Evolutionary conservation across 2,797 vertebrate genomes (phyloP).

Genomic region (Ispidina lecontei): DNA sequence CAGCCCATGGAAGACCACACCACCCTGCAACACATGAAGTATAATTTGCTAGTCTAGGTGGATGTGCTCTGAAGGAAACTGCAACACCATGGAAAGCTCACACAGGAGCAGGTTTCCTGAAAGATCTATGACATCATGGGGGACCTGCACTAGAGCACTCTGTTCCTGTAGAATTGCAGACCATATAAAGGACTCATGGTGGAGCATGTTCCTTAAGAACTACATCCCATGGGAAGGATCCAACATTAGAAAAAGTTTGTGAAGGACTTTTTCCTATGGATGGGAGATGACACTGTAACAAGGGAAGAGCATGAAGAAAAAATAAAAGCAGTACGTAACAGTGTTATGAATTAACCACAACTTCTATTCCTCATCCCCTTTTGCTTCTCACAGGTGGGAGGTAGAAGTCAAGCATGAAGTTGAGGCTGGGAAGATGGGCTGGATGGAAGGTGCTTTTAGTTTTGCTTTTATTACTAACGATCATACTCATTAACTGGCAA

Average conservation of each 20-base stretch:
- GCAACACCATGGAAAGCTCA: background rate
- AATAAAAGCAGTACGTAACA: background rate
- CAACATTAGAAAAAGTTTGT: background rate
- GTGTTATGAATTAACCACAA: background rate
- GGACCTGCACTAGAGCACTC: background rate
- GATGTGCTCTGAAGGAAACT: background rate
- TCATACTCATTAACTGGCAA: background rate
- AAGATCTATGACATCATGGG: background rate
- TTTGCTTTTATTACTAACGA: background rate
- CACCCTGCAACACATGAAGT: background rate
- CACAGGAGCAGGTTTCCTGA: background rate
- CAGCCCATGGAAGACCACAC: background rate
- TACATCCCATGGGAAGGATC: background rate
- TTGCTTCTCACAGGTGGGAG: fast-evolving
- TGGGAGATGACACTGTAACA: background rate
- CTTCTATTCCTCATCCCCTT: background rate
- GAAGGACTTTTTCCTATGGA: background rate
- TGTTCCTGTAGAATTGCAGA: background rate
- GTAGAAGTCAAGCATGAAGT: background rate
- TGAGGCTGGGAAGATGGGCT: background rate
- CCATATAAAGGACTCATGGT: background rate
- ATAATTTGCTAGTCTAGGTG: background rate
- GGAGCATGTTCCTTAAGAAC: background rate
- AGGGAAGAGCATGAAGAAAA: background rate
- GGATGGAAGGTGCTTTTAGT: background rate